Evolutionary conservation across 2,113 vertebrate species (phyloP).

Genomic region (Oryzias celebensis): DNA sequence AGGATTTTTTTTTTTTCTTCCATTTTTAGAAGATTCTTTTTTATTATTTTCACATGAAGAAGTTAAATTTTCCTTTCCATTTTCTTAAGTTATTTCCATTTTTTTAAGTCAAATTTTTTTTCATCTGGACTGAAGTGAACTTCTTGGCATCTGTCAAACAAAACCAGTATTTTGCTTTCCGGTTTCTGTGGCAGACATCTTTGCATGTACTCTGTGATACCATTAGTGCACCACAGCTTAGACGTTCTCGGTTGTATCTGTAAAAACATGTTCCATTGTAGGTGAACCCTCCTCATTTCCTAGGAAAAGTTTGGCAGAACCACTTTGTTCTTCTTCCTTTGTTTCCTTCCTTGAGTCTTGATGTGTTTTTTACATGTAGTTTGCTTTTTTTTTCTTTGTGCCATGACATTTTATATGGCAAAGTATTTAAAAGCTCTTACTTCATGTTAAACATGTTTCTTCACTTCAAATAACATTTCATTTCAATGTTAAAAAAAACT

Average conservation of each 20-base stretch:
- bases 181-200: slow-evolving; percentile 52
- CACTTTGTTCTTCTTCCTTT: slow-evolving; percentile 19
- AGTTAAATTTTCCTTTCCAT: slow-evolving; percentile 37
- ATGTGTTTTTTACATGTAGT: slow-evolving; percentile 48
- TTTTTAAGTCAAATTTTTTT: slow-evolving; percentile 71
- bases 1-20: slow-evolving; percentile 36
- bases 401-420: slow-evolving; percentile 42
- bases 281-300: slow-evolving; percentile 20
- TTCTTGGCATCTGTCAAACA: slow-evolving; percentile 35
- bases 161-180: slow-evolving; percentile 46
- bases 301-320: slow-evolving; percentile 20
- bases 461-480: slow-evolving; percentile 42
- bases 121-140: slow-evolving; percentile 22
- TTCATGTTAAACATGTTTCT: slow-evolving; percentile 64
- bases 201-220: slow-evolving; percentile 63
- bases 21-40: slow-evolving; percentile 21
- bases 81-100: slow-evolving; percentile 70
- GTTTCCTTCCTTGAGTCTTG: slow-evolving; percentile 29
- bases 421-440: slow-evolving; percentile 40
- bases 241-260: slow-evolving; percentile 68
- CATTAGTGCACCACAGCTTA: slow-evolving; percentile 21
- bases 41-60: slow-evolving; percentile 34
- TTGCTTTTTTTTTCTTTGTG: slow-evolving; percentile 43
- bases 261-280: slow-evolving; percentile 62
- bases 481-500: slow-evolving; percentile 75